Evolutionary conservation across 2,888 invertebrate genomes (phyloP).

Genomic region (Dinocampus coccinellae): DNA sequence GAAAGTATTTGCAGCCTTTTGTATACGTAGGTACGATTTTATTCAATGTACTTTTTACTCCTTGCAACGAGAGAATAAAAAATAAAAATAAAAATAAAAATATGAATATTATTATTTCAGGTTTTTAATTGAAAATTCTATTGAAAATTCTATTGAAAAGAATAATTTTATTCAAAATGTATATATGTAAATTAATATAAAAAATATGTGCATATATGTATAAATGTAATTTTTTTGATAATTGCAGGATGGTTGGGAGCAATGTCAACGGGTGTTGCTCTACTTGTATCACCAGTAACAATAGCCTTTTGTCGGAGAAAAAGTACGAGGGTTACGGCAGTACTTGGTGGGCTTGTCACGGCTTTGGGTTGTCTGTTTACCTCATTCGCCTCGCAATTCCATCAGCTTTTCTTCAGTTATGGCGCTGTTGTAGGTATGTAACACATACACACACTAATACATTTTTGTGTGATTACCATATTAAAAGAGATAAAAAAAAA

Average conservation of each 20-base stretch:
- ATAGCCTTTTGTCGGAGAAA: constrained; percentile 88
- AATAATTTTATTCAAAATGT: background rate
- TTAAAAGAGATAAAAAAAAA: background rate
- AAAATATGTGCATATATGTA: background rate
- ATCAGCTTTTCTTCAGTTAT: constrained; percentile 91
- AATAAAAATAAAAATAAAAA: background rate
- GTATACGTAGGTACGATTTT: constrained; percentile 59
- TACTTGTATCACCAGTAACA: constrained; percentile 86
- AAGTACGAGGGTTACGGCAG: constrained; percentile 89
- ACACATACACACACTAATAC: constrained; percentile 24
- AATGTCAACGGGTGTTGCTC: constrained; percentile 82
- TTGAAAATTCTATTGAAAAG: too few relatives aligned
- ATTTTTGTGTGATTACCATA: background rate
- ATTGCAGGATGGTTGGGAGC: constrained; percentile 88
- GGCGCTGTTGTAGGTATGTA: constrained; percentile 72
- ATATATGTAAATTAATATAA: too few relatives aligned
- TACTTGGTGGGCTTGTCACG: constrained; percentile 87
- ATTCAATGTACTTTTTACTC: background rate
- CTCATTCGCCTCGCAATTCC: constrained; percentile 90
- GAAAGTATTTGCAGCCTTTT: constrained; percentile 57
- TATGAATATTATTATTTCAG: background rate
- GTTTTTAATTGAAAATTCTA: background rate
- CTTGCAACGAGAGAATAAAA: background rate
- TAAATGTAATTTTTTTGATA: constrained; percentile 43
- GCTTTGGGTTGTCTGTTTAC: constrained; percentile 91